phyloP scores from a whole-genome alignment of 2,888 invertebrate genomes.

The Brachyopa scutellaris region DNA sequence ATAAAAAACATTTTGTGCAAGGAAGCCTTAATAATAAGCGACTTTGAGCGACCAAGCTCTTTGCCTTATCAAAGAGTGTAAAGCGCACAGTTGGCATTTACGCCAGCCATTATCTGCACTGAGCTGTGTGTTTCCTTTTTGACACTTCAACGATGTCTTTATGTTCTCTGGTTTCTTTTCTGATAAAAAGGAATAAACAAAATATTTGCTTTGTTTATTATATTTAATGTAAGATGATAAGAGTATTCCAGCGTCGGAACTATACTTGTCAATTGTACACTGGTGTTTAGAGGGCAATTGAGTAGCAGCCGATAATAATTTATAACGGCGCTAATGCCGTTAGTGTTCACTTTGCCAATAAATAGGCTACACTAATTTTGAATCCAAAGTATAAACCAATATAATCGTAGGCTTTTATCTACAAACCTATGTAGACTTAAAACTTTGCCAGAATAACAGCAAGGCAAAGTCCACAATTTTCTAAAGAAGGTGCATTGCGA shows the following conservation, averaged over 20 bases:
- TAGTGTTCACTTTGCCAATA: no score
- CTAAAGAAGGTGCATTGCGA: no score
- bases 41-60: constrained; percentile 29
- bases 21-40: constrained; percentile 40
- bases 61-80: constrained; percentile 59
- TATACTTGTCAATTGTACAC: constrained; percentile 38
- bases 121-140: constrained; percentile 54
- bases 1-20: constrained; percentile 47
- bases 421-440: no score
- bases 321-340: no score
- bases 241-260: constrained; percentile 14
- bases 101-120: constrained; percentile 52
- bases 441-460: no score
- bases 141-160: constrained; percentile 67
- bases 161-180: constrained; percentile 54
- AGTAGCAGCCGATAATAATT: no score
- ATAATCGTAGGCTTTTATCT: no score
- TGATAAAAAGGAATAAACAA: no score
- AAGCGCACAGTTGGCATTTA: constrained; percentile 58
- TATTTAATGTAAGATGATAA: constrained; percentile 65
- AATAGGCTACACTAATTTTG: no score
- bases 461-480: no score
- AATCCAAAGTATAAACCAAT: no score
- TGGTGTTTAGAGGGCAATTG: no score
- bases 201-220: constrained; percentile 57